Conservation (phyloP, 2,113 vertebrate species). For the Himantopus leucocephalus region DNA sequence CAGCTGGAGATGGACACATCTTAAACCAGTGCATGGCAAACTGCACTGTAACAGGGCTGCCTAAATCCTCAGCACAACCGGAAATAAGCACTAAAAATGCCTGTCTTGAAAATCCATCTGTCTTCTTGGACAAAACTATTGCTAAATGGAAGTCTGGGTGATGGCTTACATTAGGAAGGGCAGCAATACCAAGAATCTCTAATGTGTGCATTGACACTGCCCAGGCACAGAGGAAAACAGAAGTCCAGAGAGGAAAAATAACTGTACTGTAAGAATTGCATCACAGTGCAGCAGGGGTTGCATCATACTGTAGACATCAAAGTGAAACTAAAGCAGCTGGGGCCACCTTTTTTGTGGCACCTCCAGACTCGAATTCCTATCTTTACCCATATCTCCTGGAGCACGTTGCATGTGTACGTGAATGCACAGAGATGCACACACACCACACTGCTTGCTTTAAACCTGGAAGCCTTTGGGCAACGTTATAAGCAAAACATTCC, state of each 20-base stretch:
- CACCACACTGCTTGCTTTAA: neutral
- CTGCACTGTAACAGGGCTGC: rapidly evolving
- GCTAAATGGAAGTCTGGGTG: neutral
- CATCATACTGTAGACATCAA: rapidly evolving
- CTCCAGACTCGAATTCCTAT: neutral
- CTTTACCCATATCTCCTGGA: neutral
- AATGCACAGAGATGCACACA: no score
- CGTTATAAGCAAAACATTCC: neutral
- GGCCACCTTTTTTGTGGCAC: neutral
- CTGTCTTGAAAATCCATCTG: neutral
- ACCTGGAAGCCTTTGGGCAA: neutral
- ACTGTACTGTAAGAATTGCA: neutral
- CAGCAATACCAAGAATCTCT: neutral
- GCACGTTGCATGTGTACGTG: rapidly evolving
- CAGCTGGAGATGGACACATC: neutral
- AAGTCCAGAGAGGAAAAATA: neutral
- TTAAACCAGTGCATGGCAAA: neutral
- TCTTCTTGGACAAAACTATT: neutral
- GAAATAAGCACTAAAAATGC: neutral
- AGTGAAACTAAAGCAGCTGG: neutral
- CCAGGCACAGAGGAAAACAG: neutral
- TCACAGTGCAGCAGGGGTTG: rapidly evolving
- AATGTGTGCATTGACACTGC: no score
- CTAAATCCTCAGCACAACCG: neutral
- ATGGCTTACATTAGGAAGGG: neutral